These are phyloP conservation scores for Esox masquinongy DNA, from an alignment of 2,797 vertebrate species.

Conservation along the genomic window DNA sequence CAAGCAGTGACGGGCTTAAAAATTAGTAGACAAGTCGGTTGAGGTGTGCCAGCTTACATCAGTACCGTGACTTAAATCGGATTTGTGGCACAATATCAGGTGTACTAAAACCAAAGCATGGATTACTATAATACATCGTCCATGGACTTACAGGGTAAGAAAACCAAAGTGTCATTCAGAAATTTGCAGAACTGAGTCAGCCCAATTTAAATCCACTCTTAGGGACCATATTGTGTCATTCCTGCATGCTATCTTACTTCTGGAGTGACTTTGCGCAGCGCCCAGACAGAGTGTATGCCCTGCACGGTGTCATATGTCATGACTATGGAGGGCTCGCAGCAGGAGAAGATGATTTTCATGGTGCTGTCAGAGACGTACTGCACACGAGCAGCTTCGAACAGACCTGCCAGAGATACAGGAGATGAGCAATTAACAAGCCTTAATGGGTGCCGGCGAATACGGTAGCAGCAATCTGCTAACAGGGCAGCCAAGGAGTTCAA, in stretches of 20 bases:
- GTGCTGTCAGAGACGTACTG: slow-evolving; percentile 88
- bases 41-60: neutral
- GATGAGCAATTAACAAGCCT: neutral
- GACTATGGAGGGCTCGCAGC: slow-evolving; percentile 84
- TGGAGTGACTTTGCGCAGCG: slow-evolving; percentile 85
- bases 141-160: neutral
- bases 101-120: neutral
- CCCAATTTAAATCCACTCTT: neutral
- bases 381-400: slow-evolving; percentile 81
- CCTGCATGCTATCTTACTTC: slow-evolving; percentile 74
- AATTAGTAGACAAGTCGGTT: no score
- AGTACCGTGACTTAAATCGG: neutral
- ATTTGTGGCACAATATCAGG: neutral
- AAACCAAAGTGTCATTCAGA: neutral
- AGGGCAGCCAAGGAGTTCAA: neutral
- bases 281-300: slow-evolving; percentile 88
- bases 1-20: no score
- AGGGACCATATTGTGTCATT: neutral
- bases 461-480: neutral
- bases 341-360: slow-evolving; percentile 89
- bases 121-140: neutral
- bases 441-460: neutral
- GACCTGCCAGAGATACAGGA: slow-evolving; percentile 62
- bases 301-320: slow-evolving; percentile 91
- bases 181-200: neutral